Evolutionary conservation across 2,113 vertebrate species (phyloP), one percentile per base, ranked within the genome.

Genomic region (Corapipo altera): DNA sequence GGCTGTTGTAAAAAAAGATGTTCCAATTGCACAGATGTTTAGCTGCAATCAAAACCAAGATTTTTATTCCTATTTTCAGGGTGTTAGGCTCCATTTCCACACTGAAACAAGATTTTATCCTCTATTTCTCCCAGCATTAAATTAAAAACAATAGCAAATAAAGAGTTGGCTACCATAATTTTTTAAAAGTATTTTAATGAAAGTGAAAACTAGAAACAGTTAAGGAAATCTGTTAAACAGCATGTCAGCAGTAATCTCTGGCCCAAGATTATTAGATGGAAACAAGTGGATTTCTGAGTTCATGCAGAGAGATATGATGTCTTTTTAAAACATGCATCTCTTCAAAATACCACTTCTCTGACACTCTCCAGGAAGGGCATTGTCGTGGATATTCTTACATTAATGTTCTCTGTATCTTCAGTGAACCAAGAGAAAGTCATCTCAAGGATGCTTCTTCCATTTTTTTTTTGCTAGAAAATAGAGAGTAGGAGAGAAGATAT

Each of bases 391-490:
- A 6, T 8, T 1, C 18, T n/a, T 61, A 6, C 8, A 61, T 15
- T 5, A 15, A 39, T 61, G 5, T 59, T 41, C 27, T 70, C 14
- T 52, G 2, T 35, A 16, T 21, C 32, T 64, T 62, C 61, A 71
- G 17, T 2, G 7, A 87, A 24, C 4, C 7, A 67, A 7, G 4
- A 11, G 4, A 65, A 10, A 49, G 5, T 66, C 0, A 1, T 33
- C 11, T 71, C 18, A 20, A 77, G 80, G 6, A 61, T 11, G 1
- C 0, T n/a, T 4, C 4, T 61, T 85, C 5, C 2, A 5, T 26
- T 35, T 15, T 57, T 44, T 32, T 33, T 22, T 37, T 16, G 0
- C 5, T 12, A 15, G 9, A 55, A 80, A 80, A 57, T 15, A 48
- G 6, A 21, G 6, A n/a, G 5, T 39, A 70, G 5, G 14, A n/a